Evolutionary conservation across 2,888 invertebrate species (phyloP).

Genomic region (Limenitis camilla): DNA sequence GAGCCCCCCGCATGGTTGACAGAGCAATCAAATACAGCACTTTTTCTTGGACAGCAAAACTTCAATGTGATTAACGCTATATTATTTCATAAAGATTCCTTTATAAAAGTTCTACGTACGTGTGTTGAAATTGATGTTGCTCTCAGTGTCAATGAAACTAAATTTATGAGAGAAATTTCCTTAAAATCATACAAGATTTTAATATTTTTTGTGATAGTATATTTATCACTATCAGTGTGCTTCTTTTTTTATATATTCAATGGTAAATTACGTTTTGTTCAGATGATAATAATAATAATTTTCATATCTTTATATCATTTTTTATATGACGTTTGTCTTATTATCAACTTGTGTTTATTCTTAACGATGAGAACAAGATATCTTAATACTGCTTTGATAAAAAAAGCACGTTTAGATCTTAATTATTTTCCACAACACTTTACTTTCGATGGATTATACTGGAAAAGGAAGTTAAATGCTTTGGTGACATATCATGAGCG

Average conservation of each 20-base stretch:
- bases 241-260: background rate
- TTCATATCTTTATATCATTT: background rate
- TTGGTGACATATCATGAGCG: conserved; percentile 37
- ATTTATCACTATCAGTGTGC: background rate
- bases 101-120: conserved; percentile 33
- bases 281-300: background rate
- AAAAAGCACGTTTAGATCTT: conserved; percentile 37
- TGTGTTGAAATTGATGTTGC: conserved; percentile 43
- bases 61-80: conserved; percentile 35
- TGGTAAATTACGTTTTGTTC: background rate
- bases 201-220: background rate
- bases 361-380: conserved; percentile 37
- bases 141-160: conserved; percentile 45
- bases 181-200: conserved; percentile 22
- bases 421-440: conserved; percentile 41
- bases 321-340: background rate
- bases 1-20: conserved; percentile 24
- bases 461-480: conserved; percentile 41
- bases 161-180: conserved; percentile 42
- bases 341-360: background rate
- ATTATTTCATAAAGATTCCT: conserved; percentile 34
- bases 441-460: conserved; percentile 38
- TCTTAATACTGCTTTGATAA: conserved; percentile 48
- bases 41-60: no score
- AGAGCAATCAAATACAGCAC: conserved; percentile 32